phyloP scores from a whole-genome alignment of 2,888 invertebrate species.

The Helleia helle region DNA sequence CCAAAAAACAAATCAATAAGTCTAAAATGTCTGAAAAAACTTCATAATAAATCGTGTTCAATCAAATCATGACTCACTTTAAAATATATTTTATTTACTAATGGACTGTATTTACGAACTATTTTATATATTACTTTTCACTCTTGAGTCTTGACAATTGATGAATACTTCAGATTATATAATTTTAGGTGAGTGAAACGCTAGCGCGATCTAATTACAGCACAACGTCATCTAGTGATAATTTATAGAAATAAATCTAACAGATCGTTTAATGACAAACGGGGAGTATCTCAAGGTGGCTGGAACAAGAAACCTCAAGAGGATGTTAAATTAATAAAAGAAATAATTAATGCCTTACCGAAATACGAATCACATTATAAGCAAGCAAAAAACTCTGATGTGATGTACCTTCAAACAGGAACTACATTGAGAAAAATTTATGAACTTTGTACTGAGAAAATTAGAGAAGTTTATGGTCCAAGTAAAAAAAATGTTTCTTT shows the following conservation, averaged over 20 bases:
- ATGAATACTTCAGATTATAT: no score
- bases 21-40: conserved; percentile 4
- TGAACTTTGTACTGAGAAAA: conserved; percentile 2
- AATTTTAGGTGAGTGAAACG: no score
- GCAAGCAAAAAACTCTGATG: not conserved
- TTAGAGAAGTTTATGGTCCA: conserved; percentile 1
- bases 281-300: conserved; percentile 5
- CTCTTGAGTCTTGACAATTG: no score
- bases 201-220: no score
- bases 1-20: conserved; percentile 6
- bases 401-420: not conserved
- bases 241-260: no score
- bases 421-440: conserved; percentile 2
- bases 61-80: no score
- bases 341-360: not conserved
- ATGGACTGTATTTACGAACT: no score
- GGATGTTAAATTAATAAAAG: not conserved
- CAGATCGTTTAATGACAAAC: conserved; percentile 6
- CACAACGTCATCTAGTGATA: no score
- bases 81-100: no score
- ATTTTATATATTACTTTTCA: no score
- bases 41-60: not conserved
- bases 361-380: not conserved
- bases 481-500: not conserved
- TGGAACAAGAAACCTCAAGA: conserved; percentile 8